Conservation (phyloP, 2,113 vertebrate genomes). For the Sisor rabdophorus region DNA sequence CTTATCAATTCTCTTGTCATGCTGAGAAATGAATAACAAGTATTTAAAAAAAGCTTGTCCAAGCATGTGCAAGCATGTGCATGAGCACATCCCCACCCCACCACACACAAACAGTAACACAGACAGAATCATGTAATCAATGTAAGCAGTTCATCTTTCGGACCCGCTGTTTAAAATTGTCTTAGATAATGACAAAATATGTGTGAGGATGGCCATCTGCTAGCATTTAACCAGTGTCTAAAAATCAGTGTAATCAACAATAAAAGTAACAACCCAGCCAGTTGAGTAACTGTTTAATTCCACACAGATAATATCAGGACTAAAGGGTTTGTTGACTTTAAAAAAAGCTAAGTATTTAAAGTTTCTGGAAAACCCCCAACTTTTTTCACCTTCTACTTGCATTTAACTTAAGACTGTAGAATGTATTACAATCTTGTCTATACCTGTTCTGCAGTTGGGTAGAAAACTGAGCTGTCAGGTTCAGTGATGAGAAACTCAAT, state of each 20-base stretch:
- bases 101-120: neutral
- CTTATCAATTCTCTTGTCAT: neutral
- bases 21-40: neutral
- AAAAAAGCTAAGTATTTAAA: neutral
- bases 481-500: neutral
- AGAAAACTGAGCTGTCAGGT: conserved; percentile 9
- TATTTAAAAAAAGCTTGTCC: neutral
- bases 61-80: no score
- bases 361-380: neutral
- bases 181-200: neutral
- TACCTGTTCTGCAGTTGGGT: conserved; percentile 15
- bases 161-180: neutral
- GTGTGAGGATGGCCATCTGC: no score
- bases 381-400: no score
- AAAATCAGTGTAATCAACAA: neutral
- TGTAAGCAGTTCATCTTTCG: neutral
- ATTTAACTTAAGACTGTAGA: conserved; percentile 1
- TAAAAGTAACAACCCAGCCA: neutral
- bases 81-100: neutral
- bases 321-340: conserved; percentile 1
- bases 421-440: conserved; percentile 24
- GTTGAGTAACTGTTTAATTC: neutral
- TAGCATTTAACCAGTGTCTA: neutral
- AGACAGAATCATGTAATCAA: neutral
- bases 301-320: neutral